Conservation (phyloP, 2,797 vertebrate species). For the Toxotes lorentzi region DNA sequence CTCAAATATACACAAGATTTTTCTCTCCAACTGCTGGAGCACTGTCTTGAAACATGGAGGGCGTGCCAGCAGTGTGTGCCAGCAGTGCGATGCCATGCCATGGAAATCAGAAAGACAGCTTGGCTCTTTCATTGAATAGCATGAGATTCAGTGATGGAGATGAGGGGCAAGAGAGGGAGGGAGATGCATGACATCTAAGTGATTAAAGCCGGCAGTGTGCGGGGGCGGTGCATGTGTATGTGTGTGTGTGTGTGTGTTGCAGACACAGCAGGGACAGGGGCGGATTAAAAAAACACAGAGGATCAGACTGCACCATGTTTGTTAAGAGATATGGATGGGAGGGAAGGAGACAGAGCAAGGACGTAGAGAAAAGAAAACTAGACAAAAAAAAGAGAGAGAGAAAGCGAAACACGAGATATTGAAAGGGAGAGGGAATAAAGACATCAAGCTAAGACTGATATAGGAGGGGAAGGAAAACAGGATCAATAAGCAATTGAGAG, state of each 20-base stretch:
- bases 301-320: slow-evolving; percentile 34
- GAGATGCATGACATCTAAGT: slow-evolving; percentile 65
- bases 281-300: slow-evolving; percentile 55
- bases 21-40: slow-evolving; percentile 20
- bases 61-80: neutral
- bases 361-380: neutral
- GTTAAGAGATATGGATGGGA: slow-evolving; percentile 32
- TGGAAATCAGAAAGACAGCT: slow-evolving; percentile 49
- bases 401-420: neutral
- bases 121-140: slow-evolving; percentile 37
- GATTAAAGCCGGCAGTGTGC: slow-evolving; percentile 68
- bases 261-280: slow-evolving; percentile 50
- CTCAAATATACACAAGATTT: slow-evolving; percentile 10
- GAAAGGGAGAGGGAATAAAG: slow-evolving; percentile 23
- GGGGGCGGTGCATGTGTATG: slow-evolving; percentile 33
- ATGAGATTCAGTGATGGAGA: slow-evolving; percentile 55
- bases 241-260: slow-evolving; percentile 23
- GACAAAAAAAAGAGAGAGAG: neutral
- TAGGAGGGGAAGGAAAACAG: slow-evolving; percentile 5
- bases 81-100: slow-evolving; percentile 20
- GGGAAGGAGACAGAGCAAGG: neutral
- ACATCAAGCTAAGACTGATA: slow-evolving; percentile 21
- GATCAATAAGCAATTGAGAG: slow-evolving; percentile 31
- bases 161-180: slow-evolving; percentile 43
- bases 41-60: slow-evolving; percentile 5